Percentiles rank a stretch among this genome's conserved stretches.
These are phyloP conservation scores for Oscheius myriophilus DNA, from an alignment of 2,888 invertebrate genomes.

Conservation along the genomic window DNA sequence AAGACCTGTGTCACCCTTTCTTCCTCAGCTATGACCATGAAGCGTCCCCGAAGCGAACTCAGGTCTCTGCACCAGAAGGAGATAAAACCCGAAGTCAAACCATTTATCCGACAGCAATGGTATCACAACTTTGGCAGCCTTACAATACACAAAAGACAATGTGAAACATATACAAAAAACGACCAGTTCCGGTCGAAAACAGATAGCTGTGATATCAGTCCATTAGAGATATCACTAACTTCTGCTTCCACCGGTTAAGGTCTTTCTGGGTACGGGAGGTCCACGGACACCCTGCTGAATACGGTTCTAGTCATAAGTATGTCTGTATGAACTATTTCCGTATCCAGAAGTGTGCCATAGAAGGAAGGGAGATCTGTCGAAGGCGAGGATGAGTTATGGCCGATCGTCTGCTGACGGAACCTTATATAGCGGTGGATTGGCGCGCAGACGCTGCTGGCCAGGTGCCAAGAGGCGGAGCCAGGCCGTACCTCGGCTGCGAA, in stretches of 20 bases:
- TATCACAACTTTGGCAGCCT: no score
- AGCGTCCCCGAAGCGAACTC: no score
- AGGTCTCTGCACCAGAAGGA: no score
- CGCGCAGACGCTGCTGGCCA: slow-evolving; percentile 24
- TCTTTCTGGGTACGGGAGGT: background rate
- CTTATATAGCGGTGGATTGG: slow-evolving; percentile 24
- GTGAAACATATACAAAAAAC: no score
- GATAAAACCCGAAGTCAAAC: no score
- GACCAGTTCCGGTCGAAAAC: background rate
- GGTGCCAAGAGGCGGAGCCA: slow-evolving; percentile 14
- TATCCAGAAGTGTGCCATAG: slow-evolving; percentile 12
- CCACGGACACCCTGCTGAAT: slow-evolving; percentile 12
- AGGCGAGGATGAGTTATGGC: background rate
- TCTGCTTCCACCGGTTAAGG: background rate
- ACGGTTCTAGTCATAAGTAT: slow-evolving; percentile 21
- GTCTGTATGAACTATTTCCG: slow-evolving; percentile 2
- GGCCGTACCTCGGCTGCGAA: background rate
- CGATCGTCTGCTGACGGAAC: background rate
- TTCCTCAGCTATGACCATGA: no score
- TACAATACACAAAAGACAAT: no score
- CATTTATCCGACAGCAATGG: no score
- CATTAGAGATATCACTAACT: slow-evolving; percentile 4
- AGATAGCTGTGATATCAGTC: slow-evolving; percentile 22
- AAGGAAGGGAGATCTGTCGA: slow-evolving; percentile 2
- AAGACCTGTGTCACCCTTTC: no score